phyloP scores from a whole-genome alignment of 2,113 vertebrate species.

The Grammomys surdaster region DNA sequence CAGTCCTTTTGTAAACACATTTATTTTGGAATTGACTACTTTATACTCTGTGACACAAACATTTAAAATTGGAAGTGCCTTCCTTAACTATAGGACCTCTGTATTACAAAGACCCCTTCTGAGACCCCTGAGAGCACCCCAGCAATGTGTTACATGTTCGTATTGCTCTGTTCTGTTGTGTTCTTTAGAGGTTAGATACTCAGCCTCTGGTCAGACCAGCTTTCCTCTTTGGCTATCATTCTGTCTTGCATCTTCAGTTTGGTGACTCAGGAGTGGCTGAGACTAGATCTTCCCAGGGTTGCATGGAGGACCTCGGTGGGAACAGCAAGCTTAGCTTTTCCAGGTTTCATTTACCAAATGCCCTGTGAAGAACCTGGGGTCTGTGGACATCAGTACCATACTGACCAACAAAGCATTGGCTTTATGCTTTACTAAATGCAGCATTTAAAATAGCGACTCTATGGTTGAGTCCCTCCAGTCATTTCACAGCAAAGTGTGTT shows the following conservation, averaged over 20 bases:
- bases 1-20: neutral
- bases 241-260: neutral
- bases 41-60: neutral
- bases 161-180: neutral
- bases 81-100: neutral
- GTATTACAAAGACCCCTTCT: neutral
- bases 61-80: neutral
- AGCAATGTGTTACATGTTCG: neutral
- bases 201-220: neutral
- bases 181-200: neutral
- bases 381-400: neutral
- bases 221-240: neutral
- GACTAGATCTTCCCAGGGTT: neutral
- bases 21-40: neutral
- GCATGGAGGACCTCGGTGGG: neutral
- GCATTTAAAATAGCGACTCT: neutral
- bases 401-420: neutral
- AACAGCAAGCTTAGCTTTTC: neutral
- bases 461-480: neutral
- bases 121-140: neutral
- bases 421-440: neutral
- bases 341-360: neutral
- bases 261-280: neutral
- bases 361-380: neutral
- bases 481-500: constrained; percentile 51